Evolutionary conservation across 2,113 vertebrate species (phyloP).

Genomic region (Ciconia stormi): DNA sequence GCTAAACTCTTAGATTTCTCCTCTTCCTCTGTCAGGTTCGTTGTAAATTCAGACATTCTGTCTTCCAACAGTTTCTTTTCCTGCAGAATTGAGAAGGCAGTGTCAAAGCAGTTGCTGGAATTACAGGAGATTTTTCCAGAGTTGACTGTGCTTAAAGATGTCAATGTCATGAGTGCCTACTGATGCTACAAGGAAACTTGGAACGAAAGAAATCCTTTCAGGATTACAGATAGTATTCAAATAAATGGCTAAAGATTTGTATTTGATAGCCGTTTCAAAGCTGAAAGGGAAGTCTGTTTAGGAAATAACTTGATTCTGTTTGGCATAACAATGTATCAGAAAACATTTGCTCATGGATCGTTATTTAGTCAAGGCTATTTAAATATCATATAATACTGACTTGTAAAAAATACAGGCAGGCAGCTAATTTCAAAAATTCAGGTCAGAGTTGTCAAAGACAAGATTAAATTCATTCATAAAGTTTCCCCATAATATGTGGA

Average conservation of each 20-base stretch:
- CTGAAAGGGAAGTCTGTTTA: not conserved
- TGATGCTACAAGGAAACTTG: not conserved
- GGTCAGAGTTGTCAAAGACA: not conserved
- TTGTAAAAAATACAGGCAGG: not conserved
- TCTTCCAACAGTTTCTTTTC: slow-evolving; percentile 97
- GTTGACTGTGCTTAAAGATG: not conserved
- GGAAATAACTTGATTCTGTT: not conserved
- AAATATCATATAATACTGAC: not conserved
- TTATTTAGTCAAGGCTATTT: not conserved
- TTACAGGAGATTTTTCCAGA: not conserved
- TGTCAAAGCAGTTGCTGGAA: not conserved
- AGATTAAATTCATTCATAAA: not conserved
- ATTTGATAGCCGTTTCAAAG: not conserved
- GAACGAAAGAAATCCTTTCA: not conserved
- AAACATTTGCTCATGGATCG: not conserved
- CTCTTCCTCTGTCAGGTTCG: slow-evolving; percentile 94
- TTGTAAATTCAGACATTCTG: slow-evolving; percentile 91
- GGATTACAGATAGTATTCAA: not conserved
- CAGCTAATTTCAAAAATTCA: not conserved
- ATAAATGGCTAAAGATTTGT: not conserved
- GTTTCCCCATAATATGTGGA: not conserved
- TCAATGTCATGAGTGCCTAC: not conserved
- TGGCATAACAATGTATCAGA: not conserved
- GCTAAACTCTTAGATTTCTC: slow-evolving; percentile 98
- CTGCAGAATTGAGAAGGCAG: slow-evolving; percentile 64